A percentile compares a stretch with the other conserved stretches of the same genome.
phyloP scores from a whole-genome alignment of 2,888 invertebrate species.

The Ophion ventricosus region DNA sequence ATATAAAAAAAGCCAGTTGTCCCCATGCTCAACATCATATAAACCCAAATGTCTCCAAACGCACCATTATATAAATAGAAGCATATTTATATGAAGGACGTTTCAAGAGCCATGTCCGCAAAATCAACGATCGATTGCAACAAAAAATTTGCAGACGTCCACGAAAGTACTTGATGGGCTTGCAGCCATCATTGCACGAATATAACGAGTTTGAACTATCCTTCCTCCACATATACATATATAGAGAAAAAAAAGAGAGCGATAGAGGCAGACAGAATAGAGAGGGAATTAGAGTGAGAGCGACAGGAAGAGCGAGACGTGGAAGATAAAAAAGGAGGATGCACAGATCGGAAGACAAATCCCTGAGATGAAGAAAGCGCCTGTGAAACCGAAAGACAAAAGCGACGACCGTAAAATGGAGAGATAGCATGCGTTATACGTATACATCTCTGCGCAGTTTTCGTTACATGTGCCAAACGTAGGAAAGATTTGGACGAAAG shows the following conservation, averaged over 20 bases:
- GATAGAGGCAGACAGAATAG: slow-evolving; percentile 24
- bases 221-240: no score
- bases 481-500: slow-evolving; percentile 20
- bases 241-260: slow-evolving; percentile 3
- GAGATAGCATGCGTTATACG: slow-evolving; percentile 31
- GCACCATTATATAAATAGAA: not conserved
- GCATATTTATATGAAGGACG: no score
- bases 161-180: no score
- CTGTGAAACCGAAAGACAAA: slow-evolving; percentile 48
- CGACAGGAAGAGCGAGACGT: no score
- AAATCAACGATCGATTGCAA: no score
- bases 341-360: slow-evolving; percentile 45
- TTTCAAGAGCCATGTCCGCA: no score
- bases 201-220: no score
- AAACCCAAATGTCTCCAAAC: not conserved
- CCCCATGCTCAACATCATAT: not conserved
- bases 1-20: not conserved
- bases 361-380: slow-evolving; percentile 38
- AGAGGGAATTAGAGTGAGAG: no score
- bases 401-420: slow-evolving; percentile 53
- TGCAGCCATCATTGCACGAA: no score
- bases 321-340: not conserved
- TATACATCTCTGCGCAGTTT: slow-evolving; percentile 21
- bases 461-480: slow-evolving; percentile 29
- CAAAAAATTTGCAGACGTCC: no score